Evolutionary conservation across 1,140 invertebrate genomes (phyloP).

Genomic region (Mercenaria mercenaria): DNA sequence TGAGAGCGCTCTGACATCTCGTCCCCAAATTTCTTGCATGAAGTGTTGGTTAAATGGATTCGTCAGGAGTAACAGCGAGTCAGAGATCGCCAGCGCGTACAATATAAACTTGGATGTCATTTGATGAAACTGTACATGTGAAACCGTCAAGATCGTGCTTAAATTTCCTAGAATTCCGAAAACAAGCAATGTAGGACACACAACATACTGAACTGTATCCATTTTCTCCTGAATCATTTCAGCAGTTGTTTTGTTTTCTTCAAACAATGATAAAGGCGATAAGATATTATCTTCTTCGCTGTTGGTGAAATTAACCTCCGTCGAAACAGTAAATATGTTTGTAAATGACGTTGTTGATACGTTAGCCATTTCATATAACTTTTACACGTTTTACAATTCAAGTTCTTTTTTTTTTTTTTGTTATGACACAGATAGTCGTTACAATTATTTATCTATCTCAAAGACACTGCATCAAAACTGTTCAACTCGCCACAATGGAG

Average conservation of each 20-base stretch:
- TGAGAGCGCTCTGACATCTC: background rate
- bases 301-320: too few relatives aligned
- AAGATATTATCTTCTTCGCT: too few relatives aligned
- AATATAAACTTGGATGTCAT: background rate
- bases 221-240: background rate
- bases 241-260: background rate
- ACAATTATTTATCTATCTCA: too few relatives aligned
- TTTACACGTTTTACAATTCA: too few relatives aligned
- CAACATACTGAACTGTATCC: background rate
- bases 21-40: background rate
- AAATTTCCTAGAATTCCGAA: conserved; percentile 2
- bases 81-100: conserved; percentile 29
- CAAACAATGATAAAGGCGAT: too few relatives aligned
- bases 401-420: too few relatives aligned
- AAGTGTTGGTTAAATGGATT: conserved; percentile 44
- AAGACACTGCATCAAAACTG: too few relatives aligned
- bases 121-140: conserved; percentile 2
- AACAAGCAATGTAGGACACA: conserved; percentile 12
- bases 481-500: too few relatives aligned
- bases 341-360: too few relatives aligned
- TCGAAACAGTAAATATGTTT: too few relatives aligned
- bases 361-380: too few relatives aligned
- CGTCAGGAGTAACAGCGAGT: background rate
- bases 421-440: too few relatives aligned
- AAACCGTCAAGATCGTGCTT: background rate